Conservation (phyloP, 2,797 vertebrate genomes). For the Lophotriccus pileatus region DNA sequence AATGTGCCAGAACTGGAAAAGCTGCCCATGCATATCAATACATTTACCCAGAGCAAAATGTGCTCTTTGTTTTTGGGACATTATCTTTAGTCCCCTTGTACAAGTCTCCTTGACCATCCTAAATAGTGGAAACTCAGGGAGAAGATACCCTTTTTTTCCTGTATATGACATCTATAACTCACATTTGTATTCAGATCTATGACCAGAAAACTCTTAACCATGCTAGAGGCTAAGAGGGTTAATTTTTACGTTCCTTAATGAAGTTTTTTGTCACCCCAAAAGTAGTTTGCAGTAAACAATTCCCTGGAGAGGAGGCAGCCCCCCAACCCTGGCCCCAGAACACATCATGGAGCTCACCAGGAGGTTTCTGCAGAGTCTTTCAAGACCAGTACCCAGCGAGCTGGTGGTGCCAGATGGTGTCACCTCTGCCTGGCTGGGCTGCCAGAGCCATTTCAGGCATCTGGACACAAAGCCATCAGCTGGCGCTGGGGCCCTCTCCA, state of each 20-base stretch:
- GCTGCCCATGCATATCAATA: background rate
- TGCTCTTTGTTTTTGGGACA: background rate
- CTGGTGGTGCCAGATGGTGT: background rate
- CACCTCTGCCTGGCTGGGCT: background rate
- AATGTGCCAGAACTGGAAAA: conserved; percentile 12
- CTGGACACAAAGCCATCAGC: conserved; percentile 20
- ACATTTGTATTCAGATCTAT: background rate
- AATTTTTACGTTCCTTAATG: accelerated
- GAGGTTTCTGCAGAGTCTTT: background rate
- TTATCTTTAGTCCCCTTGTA: background rate
- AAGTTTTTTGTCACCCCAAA: background rate
- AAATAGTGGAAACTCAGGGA: background rate
- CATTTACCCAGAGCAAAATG: conserved; percentile 18
- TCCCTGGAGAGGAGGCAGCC: background rate
- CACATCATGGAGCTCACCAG: accelerated
- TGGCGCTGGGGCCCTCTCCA: background rate
- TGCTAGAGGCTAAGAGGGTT: background rate
- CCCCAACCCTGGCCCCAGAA: accelerated
- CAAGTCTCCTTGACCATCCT: background rate
- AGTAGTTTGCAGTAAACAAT: background rate
- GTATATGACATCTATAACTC: accelerated
- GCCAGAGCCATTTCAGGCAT: background rate
- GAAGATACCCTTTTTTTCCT: background rate
- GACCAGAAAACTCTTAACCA: background rate
- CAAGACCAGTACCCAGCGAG: background rate